A percentile compares a stretch with the other conserved stretches of the same genome.
Evolutionary conservation across 2,113 vertebrate species (phyloP).

Genomic region (Corydoras maculifer): DNA sequence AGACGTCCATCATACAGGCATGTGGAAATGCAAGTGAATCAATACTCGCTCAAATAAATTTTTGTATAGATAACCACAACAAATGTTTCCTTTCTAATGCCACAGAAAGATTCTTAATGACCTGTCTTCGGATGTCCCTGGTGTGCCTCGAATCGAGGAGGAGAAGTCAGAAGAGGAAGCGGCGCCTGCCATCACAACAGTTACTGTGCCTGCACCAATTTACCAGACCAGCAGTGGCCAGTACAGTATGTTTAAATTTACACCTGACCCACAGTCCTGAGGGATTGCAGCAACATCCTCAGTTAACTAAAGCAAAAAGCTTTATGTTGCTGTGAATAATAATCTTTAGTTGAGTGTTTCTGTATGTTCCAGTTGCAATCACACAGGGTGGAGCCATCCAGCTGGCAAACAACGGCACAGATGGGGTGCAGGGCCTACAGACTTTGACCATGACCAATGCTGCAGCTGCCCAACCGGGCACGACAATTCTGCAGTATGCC

Average conservation of each 20-base stretch:
- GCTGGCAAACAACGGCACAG: constrained; percentile 93
- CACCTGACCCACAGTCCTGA: not conserved
- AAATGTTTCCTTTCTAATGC: not conserved
- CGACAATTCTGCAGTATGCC: constrained; percentile 96
- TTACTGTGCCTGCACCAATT: constrained; percentile 96
- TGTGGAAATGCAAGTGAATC: not conserved
- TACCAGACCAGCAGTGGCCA: constrained; percentile 99
- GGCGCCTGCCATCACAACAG: constrained; percentile 88
- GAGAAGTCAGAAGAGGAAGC: constrained; percentile 97
- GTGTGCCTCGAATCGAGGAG: constrained; percentile 94
- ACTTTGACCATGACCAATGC: constrained; percentile 93
- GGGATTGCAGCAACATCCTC: too few relatives aligned
- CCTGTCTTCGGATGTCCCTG: constrained; percentile 91
- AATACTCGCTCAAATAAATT: too few relatives aligned
- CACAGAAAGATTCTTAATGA: constrained; percentile 96
- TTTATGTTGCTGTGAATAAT: not conserved
- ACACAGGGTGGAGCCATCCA: constrained; percentile 98
- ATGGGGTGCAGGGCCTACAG: constrained; percentile 92
- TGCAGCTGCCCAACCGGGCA: constrained; percentile 77
- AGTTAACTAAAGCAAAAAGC: too few relatives aligned
- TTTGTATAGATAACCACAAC: too few relatives aligned
- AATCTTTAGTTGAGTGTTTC: not conserved
- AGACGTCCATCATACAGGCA: constrained; percentile 96
- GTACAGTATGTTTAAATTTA: constrained; percentile 80
- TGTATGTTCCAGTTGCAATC: constrained; percentile 80